phyloP scores from a whole-genome alignment of 2,113 vertebrate genomes.

The Serilophus lunatus region DNA sequence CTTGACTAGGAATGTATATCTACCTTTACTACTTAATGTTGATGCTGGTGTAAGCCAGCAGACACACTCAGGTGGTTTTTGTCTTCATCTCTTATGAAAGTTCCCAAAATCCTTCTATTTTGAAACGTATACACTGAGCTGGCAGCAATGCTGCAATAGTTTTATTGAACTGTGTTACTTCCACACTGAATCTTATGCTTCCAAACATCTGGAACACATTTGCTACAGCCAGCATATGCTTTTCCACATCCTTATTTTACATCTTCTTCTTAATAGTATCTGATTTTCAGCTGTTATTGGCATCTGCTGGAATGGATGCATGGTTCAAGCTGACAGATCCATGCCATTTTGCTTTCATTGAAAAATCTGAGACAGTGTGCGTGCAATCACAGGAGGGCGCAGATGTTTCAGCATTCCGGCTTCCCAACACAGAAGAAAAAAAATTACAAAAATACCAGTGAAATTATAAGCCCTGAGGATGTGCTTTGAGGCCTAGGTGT shows the following conservation, averaged over 20 bases:
- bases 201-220: not conserved
- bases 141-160: not conserved
- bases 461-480: not conserved
- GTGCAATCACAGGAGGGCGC: not conserved
- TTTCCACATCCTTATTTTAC: not conserved
- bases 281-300: not conserved
- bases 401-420: not conserved
- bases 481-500: not conserved
- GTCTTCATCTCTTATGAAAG: not conserved
- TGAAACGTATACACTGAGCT: not conserved
- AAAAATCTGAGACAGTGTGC: rapidly evolving
- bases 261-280: not conserved
- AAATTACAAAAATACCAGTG: not conserved
- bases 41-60: not conserved
- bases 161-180: not conserved
- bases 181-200: not conserved
- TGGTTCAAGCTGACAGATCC: not conserved
- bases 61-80: not conserved
- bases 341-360: not conserved
- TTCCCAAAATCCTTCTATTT: not conserved
- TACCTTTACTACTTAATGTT: not conserved
- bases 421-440: not conserved
- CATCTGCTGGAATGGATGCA: not conserved
- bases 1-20: not conserved
- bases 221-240: not conserved